Base-by-base conservation (phyloP, 1,140 invertebrate species). In the Aethina tumida region DNA sequence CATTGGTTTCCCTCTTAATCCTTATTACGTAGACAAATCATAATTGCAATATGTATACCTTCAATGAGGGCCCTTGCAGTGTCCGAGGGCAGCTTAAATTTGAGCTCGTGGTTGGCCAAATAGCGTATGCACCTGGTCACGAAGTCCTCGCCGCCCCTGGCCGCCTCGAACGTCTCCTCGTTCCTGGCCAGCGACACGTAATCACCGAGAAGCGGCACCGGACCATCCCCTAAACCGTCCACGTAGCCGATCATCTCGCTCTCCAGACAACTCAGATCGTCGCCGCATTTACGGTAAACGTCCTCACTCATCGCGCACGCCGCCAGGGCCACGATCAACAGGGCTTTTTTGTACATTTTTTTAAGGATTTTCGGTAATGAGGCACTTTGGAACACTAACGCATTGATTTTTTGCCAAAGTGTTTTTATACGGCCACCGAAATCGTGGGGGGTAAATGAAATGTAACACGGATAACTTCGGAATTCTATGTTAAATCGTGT, bases 161-260 rank as follows among this genome's bases (percentile, higher is more conserved):
- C 18, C 29, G 17, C 47, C 50, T 21, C 50, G 50, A 34, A 52
- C 56, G 51, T 53, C 44, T 45, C 50, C 44, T 43, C 59, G 47
- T 19, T 47, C 49, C 45, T 64, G 53, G 32, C 50, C 16, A 37
- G 52, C 45, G 50, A 58, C 49, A 46, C 58, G 44, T 64, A 34
- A 7, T 63, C 63, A 18, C 62, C 64, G 24, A 66, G 60, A 4
- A 68, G 41, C 12, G 51, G 31, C 3, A 67, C 37, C n/a, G 56
- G 52, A 46, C 59, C 53, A 29, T 46, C 52, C 49, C 66, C 64
- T 35, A 66, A 45, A 43, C 50, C 59, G 30, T 67, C 64, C 39
- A 67, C 56, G 46, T 62, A 57, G 33, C 55, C 55, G 27, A 64
- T 53, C 45, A 66, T 45, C 35, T 65, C 57, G 42, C 54, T 55